A percentile compares a stretch with the other conserved stretches of the same genome.
These are phyloP conservation scores for Chymomyza costata DNA, from an alignment of 1,140 invertebrate species.

Conservation along the genomic window DNA sequence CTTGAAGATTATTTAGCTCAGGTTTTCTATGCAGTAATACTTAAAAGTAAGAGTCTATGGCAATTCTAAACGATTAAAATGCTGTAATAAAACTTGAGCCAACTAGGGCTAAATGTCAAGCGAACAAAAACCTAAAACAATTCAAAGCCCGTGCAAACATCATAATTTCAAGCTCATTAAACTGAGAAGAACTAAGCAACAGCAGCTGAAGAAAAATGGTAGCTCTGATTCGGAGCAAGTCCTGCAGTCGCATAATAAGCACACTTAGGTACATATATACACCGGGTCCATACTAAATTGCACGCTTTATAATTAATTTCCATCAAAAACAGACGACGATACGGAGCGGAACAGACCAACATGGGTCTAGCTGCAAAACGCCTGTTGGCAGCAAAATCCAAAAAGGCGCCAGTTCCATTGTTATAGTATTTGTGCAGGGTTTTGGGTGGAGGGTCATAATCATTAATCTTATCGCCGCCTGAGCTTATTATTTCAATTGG, in stretches of 20 bases:
- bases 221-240: constrained; percentile 11
- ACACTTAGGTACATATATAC: no score
- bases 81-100: no score
- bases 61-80: no score
- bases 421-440: no score
- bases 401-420: neutral
- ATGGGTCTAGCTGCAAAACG: constrained; percentile 4
- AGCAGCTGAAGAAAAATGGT: constrained; percentile 7
- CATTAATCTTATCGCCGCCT: constrained; percentile 76
- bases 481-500: constrained; percentile 75
- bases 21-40: no score
- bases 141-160: constrained; percentile 32
- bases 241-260: neutral
- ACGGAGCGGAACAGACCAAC: constrained; percentile 1
- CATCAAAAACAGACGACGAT: constrained; percentile 73
- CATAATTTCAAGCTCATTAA: constrained; percentile 57
- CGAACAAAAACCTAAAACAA: constrained; percentile 6
- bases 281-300: constrained; percentile 59
- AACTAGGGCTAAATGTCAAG: constrained; percentile 2
- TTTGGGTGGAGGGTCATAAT: constrained; percentile 62
- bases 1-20: no score
- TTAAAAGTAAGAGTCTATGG: no score
- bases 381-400: no score
- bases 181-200: constrained; percentile 18
- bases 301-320: constrained; percentile 75